A percentile compares a stretch with the other conserved stretches of the same genome.
phyloP scores from a whole-genome alignment of 2,888 invertebrate genomes.

The Meta bourneti region DNA sequence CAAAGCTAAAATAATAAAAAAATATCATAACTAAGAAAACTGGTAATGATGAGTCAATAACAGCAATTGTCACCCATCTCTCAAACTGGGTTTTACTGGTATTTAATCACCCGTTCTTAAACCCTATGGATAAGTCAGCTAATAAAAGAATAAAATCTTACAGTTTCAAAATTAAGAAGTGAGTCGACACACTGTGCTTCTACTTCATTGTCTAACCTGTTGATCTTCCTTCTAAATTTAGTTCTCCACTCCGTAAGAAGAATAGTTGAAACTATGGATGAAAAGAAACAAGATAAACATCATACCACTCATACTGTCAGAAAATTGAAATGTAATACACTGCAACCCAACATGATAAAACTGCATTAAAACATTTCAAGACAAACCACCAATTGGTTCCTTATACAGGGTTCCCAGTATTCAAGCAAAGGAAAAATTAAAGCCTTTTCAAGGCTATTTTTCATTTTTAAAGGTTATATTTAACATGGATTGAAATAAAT shows the following conservation, averaged over 20 bases:
- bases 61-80: too few species aligned
- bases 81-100: too few species aligned
- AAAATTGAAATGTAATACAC: not conserved
- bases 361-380: too few species aligned
- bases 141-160: constrained; percentile 81
- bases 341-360: not conserved
- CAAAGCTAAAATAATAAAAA: not conserved
- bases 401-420: not conserved
- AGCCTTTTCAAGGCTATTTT: too few species aligned
- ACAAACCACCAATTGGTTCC: not conserved
- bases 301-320: not conserved
- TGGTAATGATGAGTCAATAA: not conserved
- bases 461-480: too few species aligned
- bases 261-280: constrained; percentile 88
- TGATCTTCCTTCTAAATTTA: constrained; percentile 95
- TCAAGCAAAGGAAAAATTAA: too few species aligned
- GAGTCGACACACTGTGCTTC: constrained; percentile 97
- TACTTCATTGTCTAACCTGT: constrained; percentile 94
- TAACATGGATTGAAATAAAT: too few species aligned
- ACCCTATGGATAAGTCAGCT: not conserved
- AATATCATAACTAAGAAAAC: not conserved
- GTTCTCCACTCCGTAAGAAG: constrained; percentile 98
- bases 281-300: not conserved
- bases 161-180: constrained; percentile 97
- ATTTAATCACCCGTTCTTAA: too few species aligned